These are phyloP conservation scores for Monodelphis domestica DNA, from an alignment of 2,797 vertebrate genomes.

Conservation along the genomic window DNA sequence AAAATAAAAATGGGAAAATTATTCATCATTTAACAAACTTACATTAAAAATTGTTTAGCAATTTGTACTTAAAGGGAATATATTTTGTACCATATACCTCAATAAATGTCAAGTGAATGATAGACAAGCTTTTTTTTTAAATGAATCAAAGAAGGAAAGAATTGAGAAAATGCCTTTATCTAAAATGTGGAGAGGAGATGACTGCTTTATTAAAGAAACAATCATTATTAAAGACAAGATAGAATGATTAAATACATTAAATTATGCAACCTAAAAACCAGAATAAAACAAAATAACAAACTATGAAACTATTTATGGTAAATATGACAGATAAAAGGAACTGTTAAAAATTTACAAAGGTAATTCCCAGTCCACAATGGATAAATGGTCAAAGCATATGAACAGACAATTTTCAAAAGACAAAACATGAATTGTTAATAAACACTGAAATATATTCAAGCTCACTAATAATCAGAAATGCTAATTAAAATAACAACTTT, in stretches of 20 bases:
- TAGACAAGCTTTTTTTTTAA: background rate
- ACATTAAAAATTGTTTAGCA: background rate
- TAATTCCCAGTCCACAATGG: background rate
- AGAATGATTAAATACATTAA: background rate
- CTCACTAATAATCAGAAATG: background rate
- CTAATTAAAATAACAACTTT: background rate
- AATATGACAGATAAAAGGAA: background rate
- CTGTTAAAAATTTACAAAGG: background rate
- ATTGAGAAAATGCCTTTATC: background rate
- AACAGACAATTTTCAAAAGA: background rate
- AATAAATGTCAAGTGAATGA: background rate
- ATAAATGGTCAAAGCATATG: background rate
- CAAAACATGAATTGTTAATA: background rate
- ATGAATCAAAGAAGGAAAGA: background rate
- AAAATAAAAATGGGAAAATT: background rate
- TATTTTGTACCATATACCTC: background rate
- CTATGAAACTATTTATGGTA: background rate
- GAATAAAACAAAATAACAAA: too few relatives aligned
- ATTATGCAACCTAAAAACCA: background rate
- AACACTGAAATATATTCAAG: background rate
- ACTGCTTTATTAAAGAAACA: background rate
- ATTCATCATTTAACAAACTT: background rate
- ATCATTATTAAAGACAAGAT: background rate
- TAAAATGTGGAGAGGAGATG: background rate
- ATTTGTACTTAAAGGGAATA: background rate